Conservation (phyloP, 2,797 vertebrate species). For the Borostomias antarcticus region DNA sequence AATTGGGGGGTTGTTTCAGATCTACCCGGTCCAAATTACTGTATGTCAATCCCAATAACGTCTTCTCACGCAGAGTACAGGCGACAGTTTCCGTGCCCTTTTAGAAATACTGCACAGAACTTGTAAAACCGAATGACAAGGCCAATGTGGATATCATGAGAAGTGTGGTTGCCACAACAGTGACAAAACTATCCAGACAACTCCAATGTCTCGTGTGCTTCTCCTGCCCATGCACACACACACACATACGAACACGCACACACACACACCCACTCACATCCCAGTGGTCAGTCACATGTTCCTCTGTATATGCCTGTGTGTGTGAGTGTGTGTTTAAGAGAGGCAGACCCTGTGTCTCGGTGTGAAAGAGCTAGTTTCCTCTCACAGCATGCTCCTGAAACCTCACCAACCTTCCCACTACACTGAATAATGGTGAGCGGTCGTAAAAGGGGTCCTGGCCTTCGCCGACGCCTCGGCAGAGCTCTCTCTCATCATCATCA, state of each 20-base stretch:
- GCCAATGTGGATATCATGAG: neutral
- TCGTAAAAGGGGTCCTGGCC: constrained; percentile 99
- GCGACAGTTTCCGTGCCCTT: neutral
- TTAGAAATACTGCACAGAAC: neutral
- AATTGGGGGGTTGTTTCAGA: constrained; percentile 9
- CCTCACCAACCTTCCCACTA: constrained; percentile 99
- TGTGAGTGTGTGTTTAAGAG: constrained; percentile 3
- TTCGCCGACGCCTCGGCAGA: constrained; percentile 82
- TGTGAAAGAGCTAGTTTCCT: constrained; percentile 98
- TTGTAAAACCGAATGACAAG: constrained; percentile 4
- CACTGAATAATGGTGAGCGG: constrained; percentile 99
- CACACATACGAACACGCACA: too few relatives aligned
- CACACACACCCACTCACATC: neutral
- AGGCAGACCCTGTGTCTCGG: constrained; percentile 77
- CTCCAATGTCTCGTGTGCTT: neutral
- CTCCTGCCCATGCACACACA: neutral
- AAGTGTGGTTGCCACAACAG: constrained; percentile 1
- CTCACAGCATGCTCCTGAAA: constrained; percentile 93
- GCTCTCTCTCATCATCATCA: constrained; percentile 76
- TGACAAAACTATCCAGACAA: neutral
- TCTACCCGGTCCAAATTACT: constrained; percentile 4
- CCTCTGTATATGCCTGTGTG: neutral
- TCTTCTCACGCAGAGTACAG: constrained; percentile 8
- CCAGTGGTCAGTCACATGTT: neutral
- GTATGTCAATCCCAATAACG: neutral